Evolutionary conservation across 2,888 invertebrate genomes (phyloP), one percentile per base, ranked within the genome.

Genomic region (Gari tellinella): DNA sequence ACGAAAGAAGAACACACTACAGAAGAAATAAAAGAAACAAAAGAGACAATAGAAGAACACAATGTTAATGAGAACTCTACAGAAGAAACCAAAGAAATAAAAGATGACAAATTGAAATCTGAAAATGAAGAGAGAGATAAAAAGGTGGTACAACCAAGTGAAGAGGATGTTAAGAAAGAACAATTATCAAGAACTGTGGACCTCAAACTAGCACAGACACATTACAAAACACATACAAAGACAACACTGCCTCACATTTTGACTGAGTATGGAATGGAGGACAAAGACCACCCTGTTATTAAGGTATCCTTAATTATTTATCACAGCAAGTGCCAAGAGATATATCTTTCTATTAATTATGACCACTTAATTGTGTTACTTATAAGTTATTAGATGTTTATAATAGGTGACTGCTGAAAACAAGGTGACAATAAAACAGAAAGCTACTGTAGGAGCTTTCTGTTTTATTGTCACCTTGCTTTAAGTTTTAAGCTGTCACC

Each of bases 231-330:
- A 37, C 83, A 81, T 52, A 65, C 64, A n/a, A 75, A 81, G 51
- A 80, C 83, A 43, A 81, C 80, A 21, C 62, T 85, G 49, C 85
- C 85, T 14, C 70, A 79, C 31, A 70, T 83, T 3, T 65, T 85
- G 8, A 73, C 77, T 21, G 83, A 82, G 43, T 85, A 85, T 76
- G 85, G 85, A 21, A 60, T 83, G 45, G 82, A 83, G 56, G 85
- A 85, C 41, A 76, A 68, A 21, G 48, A 38, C 10, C 58, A 56
- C 14, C 64, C 51, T 25, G 23, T 17, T 14, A 5, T n/a, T 23
- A 70, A 69, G 49, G 75, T 75, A 57, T 51, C 40, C 21, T 45
- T 43, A n/a, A n/a, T n/a, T n/a, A n/a, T n/a, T n/a, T n/a, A n/a
- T n/a, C n/a, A n/a, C n/a, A n/a, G n/a, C n/a, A n/a, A n/a, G n/a